Base-by-base conservation (phyloP, 2,797 vertebrate species). In the Sebastes nivosus region DNA sequence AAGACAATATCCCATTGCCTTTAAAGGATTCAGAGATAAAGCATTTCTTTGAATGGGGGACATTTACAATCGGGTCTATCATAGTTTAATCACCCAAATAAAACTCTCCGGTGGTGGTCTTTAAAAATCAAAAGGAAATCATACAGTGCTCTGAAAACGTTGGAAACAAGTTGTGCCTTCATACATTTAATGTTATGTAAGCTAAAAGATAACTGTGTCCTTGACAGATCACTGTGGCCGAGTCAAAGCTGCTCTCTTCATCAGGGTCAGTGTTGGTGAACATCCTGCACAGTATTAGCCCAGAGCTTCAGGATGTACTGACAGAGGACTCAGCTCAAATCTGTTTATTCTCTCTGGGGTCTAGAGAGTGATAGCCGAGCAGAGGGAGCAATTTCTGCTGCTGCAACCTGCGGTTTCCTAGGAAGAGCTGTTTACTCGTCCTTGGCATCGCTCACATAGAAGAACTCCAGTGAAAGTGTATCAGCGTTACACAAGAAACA, bases 311-410 rank as follows among this genome's bases (percentile, higher is more conserved):
- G 66, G 67, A 55, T 71, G 60, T 70, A 60, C 71, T 89, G 34
- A 66, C 30, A 67, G 11, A 61, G 66, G 72, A 80, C 69, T 67
- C 75, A 2, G 32, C 77, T 61, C 27, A 50, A 79, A 80, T 80
- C 76, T 91, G 88, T 83, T 92, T 88, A 83, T 83, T 79, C 85
- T 89, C 61, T 80, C 73, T 10, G 75, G 74, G 84, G 71, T 80
- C 80, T 86, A 80, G 75, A 69, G 74, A 67, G 55, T 29, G 73
- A 81, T 61, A 67, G n/a, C 54, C 4, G 13, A 54, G 34, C 68
- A 78, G 69, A 18, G 24, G 24, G 29, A 71, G 67, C 38, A 50
- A 61, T 75, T 80, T 72, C 77, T 80, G 67, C 55, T 30, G 42
- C 72, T 76, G 76, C 16, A 67, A 46, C 57, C 75, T 57, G 34